These are phyloP conservation scores for Orycteropus afer DNA, from an alignment of 2,113 vertebrate species.

Conservation along the genomic window DNA sequence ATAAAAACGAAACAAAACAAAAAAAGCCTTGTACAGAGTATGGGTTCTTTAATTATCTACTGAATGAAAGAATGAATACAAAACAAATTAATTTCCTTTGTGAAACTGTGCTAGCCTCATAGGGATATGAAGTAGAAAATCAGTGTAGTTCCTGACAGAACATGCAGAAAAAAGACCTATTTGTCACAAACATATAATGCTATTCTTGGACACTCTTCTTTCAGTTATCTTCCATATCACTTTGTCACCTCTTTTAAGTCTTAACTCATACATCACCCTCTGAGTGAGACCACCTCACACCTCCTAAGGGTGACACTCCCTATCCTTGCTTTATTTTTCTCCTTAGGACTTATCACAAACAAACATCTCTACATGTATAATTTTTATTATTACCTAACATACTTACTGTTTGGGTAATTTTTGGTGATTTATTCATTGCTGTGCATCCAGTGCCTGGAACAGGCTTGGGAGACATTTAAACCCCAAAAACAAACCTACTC, in stretches of 20 bases:
- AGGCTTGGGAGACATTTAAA: neutral
- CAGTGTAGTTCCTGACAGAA: neutral
- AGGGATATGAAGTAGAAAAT: neutral
- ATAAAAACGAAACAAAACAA: too few species aligned
- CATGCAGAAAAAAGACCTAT: neutral
- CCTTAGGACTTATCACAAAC: neutral
- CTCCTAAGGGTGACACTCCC: neutral
- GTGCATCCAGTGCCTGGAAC: neutral
- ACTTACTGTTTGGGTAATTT: neutral
- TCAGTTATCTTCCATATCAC: neutral
- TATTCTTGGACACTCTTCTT: neutral
- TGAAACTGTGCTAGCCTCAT: neutral
- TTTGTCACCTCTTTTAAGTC: neutral
- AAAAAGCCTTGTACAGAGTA: too few species aligned
- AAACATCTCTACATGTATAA: neutral
- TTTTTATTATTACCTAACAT: neutral
- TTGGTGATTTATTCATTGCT: neutral
- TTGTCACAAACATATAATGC: neutral
- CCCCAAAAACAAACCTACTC: too few species aligned
- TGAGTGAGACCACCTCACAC: neutral
- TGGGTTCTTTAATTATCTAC: neutral
- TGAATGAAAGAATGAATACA: neutral
- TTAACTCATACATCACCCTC: neutral
- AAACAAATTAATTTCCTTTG: neutral
- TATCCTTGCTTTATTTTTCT: too few species aligned